Conservation (phyloP, 2,797 vertebrate genomes). For the Emydoidea blandingii region DNA sequence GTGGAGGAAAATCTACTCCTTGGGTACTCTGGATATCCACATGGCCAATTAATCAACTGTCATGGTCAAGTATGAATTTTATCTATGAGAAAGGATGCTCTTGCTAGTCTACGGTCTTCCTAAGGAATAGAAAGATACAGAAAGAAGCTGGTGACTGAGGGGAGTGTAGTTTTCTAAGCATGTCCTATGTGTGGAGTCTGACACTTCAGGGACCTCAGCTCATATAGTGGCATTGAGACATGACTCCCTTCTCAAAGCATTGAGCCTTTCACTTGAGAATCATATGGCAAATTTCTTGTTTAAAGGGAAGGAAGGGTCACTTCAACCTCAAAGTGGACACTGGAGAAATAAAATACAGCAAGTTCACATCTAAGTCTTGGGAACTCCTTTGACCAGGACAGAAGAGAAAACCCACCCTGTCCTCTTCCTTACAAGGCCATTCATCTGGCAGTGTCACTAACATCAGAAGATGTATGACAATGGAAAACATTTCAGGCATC, state of each 20-base stretch:
- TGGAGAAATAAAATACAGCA: neutral
- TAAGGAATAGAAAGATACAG: neutral
- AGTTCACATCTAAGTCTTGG: neutral
- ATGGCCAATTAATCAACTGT: neutral
- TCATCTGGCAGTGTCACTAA: neutral
- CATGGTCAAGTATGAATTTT: neutral
- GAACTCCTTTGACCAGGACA: neutral
- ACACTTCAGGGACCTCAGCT: neutral
- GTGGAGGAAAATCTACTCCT: neutral
- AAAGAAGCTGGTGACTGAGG: neutral
- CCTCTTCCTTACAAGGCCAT: neutral
- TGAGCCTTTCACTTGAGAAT: neutral
- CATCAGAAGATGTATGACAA: neutral
- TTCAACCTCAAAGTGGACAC: neutral
- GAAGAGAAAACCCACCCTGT: neutral
- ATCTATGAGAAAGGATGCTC: neutral
- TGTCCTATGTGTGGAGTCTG: too few relatives aligned
- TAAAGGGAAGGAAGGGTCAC: neutral
- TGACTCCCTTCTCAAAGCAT: neutral
- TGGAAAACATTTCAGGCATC: neutral
- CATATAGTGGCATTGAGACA: neutral
- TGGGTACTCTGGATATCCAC: neutral
- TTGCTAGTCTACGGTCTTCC: neutral
- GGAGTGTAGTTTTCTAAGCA: neutral
- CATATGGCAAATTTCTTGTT: neutral